Evolutionary conservation across 2,888 invertebrate genomes (phyloP).

Genomic region (Drosophila recens): DNA sequence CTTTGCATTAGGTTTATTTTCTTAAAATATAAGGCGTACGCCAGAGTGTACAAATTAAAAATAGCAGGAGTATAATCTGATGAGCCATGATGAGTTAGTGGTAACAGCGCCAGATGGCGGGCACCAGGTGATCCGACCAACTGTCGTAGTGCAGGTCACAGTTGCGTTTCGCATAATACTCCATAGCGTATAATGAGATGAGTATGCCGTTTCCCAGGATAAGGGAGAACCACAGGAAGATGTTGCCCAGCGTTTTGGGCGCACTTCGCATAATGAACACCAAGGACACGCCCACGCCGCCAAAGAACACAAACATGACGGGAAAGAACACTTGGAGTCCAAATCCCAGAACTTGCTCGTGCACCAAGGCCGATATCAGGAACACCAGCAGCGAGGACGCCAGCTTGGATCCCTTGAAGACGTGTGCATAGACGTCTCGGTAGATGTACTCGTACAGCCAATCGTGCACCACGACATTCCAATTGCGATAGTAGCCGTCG

Average conservation of each 20-base stretch:
- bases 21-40: constrained; percentile 49
- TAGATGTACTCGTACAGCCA: constrained; percentile 97
- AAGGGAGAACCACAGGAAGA: constrained; percentile 93
- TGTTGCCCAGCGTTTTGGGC: constrained; percentile 88
- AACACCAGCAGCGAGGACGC: constrained; percentile 89
- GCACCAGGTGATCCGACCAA: constrained; percentile 84
- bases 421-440: constrained; percentile 87
- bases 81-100: constrained; percentile 42
- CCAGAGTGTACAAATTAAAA: constrained; percentile 61
- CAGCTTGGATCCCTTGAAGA: constrained; percentile 85
- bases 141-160: constrained; percentile 63
- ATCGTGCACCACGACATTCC: constrained; percentile 98
- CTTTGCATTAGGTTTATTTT: constrained; percentile 56
- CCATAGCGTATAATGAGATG: constrained; percentile 92
- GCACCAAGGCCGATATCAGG: constrained; percentile 92
- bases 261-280: constrained; percentile 86
- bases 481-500: constrained; percentile 94
- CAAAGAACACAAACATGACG: constrained; percentile 91
- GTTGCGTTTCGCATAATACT: constrained; percentile 86
- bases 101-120: constrained; percentile 86
- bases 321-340: constrained; percentile 95
- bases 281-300: constrained; percentile 88
- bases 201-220: constrained; percentile 90
- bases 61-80: constrained; percentile 31
- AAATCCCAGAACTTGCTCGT: constrained; percentile 93